phyloP scores from a whole-genome alignment of 2,113 vertebrate species.

The Rhea pennata region DNA sequence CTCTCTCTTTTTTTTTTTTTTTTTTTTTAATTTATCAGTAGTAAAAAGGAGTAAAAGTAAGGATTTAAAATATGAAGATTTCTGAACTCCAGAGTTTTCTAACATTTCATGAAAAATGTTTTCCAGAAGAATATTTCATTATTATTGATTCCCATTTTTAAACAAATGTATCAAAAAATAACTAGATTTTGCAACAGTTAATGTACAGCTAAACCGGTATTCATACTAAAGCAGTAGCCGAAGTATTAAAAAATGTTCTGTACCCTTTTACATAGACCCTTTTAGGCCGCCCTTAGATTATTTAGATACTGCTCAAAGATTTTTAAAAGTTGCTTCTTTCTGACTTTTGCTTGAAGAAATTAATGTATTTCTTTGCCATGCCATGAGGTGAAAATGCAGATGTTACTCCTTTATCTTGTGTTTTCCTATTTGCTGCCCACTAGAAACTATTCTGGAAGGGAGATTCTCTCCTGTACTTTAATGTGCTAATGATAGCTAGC shows the following conservation, averaged over 20 bases:
- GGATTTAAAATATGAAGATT: neutral
- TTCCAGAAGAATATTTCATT: neutral
- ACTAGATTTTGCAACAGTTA: neutral
- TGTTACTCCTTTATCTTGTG: neutral
- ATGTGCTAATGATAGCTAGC: neutral
- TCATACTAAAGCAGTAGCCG: neutral
- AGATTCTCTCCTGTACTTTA: neutral
- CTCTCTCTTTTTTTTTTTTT: neutral
- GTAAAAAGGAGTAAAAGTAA: neutral
- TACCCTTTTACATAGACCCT: neutral
- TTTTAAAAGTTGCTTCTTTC: neutral
- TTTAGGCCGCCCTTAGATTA: neutral
- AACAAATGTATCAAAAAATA: neutral
- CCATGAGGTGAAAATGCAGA: neutral
- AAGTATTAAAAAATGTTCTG: neutral
- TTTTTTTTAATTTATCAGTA: neutral
- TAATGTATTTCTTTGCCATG: neutral
- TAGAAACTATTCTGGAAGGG: neutral
- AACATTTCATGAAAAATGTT: neutral
- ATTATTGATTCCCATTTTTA: neutral
- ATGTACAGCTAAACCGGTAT: neutral
- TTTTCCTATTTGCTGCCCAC: neutral
- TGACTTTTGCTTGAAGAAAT: neutral
- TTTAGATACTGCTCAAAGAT: neutral
- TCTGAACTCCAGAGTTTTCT: neutral